Evolutionary conservation across 2,888 invertebrate species (phyloP), one percentile per base, ranked within the genome.

Genomic region (Lycia hirtaria): DNA sequence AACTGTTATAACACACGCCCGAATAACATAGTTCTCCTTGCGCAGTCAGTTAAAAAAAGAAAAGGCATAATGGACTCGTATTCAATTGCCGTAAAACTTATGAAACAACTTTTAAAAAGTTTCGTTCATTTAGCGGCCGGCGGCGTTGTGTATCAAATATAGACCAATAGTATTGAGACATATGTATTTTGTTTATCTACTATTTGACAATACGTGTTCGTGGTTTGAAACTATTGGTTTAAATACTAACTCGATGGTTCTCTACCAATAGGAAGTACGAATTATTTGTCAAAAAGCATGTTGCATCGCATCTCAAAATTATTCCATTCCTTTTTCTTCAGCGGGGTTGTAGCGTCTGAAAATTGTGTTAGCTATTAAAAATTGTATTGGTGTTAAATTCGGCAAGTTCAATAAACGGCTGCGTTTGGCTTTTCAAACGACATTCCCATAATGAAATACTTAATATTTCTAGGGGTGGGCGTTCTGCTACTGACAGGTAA

Each of bases 401-500:
- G 12, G 14, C 12, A 40, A 28, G 15, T 26, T 15, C 15, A 41
- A 9, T 41, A 30, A 10, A 19, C 30, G 14, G 20, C 14, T 6
- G 15, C 26, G 10, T 30, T 28, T 49, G 24, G 12, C 17, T 20
- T 32, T 37, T 50, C 20, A 56, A 44, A 38, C 24, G 35, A 38
- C 26, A 12, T 53, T 48, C 55, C 56, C 59, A 68, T 60, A 63
- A 89, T 93, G 93, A 92, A 89, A 72, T 83, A 85, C 73, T 75
- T 83, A 62, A 66, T 89, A 56, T 75, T 88, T 69, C 65, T 88
- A 65, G 75, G 83, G 49, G 67, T 87, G 60, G 80, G 83, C 67
- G 65, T 88, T 71, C 79, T 93, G 70, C 75, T 90, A 43, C 71
- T 92, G 35, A 73, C 88, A 78, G 92, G 92, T 93, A 73, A 84